Percentiles rank a stretch among this genome's conserved stretches.
Conservation (phyloP, 1,140 invertebrate species). For the Dendroctonus ponderosae region DNA sequence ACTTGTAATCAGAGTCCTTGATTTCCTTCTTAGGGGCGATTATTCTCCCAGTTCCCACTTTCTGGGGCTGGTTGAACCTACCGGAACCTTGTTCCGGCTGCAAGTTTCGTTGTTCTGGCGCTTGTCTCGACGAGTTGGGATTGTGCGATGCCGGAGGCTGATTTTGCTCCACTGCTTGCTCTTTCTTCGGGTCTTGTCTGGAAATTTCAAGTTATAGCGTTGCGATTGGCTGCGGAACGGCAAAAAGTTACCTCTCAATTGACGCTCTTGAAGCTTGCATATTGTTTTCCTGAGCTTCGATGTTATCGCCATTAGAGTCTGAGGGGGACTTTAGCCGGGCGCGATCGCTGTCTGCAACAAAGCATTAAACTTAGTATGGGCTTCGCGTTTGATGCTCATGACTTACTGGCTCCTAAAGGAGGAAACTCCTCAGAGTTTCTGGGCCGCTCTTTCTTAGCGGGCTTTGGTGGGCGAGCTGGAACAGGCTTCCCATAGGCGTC, state of each 20-base stretch:
- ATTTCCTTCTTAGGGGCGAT: conserved; percentile 44
- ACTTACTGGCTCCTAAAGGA: conserved; percentile 28
- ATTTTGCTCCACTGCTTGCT: no score
- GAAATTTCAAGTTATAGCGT: no score
- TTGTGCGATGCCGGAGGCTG: no score
- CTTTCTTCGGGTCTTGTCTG: no score
- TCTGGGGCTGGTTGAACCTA: neutral
- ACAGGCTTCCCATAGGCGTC: conserved; percentile 69
- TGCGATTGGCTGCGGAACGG: no score
- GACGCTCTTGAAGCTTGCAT: no score
- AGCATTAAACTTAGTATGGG: no score
- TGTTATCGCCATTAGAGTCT: no score
- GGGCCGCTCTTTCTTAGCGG: neutral
- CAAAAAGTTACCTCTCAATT: no score
- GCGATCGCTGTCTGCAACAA: no score
- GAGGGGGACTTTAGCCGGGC: no score
- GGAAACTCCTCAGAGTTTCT: conserved; percentile 41
- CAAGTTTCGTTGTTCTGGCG: neutral
- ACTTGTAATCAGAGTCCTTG: conserved; percentile 44
- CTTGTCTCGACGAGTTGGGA: neutral
- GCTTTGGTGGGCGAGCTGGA: conserved; percentile 22
- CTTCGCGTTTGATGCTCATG: neutral
- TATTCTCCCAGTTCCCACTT: conserved; percentile 43
- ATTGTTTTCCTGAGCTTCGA: no score
- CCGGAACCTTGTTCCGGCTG: neutral